A percentile compares a stretch with the other conserved stretches of the same genome.
phyloP scores from a whole-genome alignment of 2,113 vertebrate genomes.

The Turnix velox region DNA sequence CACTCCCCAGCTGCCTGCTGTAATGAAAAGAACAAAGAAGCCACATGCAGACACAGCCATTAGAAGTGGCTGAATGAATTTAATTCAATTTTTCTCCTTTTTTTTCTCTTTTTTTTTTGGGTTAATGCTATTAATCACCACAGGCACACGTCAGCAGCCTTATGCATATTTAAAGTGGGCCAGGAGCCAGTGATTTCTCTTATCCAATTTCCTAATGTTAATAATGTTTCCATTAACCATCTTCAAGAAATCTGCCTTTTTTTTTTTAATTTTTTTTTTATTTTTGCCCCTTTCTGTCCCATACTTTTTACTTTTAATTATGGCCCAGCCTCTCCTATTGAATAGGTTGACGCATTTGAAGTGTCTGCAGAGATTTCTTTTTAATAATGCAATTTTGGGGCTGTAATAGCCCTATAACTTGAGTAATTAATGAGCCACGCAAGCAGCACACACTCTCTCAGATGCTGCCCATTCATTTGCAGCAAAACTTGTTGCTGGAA shows the following conservation, averaged over 20 bases:
- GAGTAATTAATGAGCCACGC: conserved; percentile 15
- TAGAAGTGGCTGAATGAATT: background rate
- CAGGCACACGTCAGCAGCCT: background rate
- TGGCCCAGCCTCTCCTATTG: conserved; percentile 45
- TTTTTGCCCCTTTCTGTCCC: conserved; percentile 55
- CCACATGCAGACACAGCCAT: background rate
- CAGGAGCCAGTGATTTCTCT: conserved; percentile 37
- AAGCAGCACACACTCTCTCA: background rate
- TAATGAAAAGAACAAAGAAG: background rate
- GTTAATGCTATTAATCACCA: background rate
- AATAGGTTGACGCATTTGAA: conserved; percentile 44
- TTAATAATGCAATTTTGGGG: conserved; percentile 49
- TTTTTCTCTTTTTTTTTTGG: background rate
- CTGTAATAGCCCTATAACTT: conserved; percentile 17
- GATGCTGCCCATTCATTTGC: background rate
- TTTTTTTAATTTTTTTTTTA: too few species aligned
- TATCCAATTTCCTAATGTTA: conserved; percentile 51
- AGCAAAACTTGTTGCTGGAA: background rate
- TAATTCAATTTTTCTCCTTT: background rate
- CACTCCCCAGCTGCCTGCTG: background rate
- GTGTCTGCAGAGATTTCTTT: conserved; percentile 51
- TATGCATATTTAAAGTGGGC: conserved; percentile 20
- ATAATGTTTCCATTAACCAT: conserved; percentile 48
- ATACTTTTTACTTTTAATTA: conserved; percentile 62
- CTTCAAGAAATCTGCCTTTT: conserved; percentile 32